phyloP scores from a whole-genome alignment of 2,113 vertebrate species.

The Tupaia chinensis region DNA sequence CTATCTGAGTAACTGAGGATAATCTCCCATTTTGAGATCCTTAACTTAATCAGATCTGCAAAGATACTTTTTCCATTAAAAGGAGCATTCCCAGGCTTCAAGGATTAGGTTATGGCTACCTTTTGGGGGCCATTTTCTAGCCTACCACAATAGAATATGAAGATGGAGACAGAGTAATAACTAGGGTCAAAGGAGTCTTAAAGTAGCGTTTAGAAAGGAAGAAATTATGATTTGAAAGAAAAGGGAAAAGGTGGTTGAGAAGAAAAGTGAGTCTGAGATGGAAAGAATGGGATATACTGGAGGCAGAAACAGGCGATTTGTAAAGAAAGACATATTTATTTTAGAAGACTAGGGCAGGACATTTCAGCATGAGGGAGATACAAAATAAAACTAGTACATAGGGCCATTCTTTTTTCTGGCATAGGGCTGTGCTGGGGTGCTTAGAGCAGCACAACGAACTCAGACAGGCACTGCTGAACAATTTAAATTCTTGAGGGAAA shows the following conservation, averaged over 20 bases:
- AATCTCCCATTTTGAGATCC: not conserved
- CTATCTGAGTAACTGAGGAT: not conserved
- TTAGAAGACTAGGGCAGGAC: not conserved
- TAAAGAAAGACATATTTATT: not conserved
- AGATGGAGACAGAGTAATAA: not conserved
- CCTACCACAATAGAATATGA: not conserved
- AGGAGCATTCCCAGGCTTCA: not conserved
- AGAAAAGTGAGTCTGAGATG: not conserved
- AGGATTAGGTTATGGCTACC: not conserved
- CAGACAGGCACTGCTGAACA: not conserved
- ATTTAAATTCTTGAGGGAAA: slow-evolving; percentile 5
- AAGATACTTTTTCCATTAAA: not conserved
- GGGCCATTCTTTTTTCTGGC: not conserved
- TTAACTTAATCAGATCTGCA: not conserved
- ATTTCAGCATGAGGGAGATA: not conserved
- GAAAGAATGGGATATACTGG: not conserved
- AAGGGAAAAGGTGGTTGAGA: not conserved
- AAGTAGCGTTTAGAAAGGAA: not conserved
- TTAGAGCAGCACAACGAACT: not conserved
- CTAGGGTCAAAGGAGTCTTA: not conserved
- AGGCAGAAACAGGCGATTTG: not conserved
- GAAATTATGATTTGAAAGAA: not conserved
- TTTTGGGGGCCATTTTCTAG: not conserved
- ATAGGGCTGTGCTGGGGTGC: not conserved
- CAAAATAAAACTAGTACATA: not conserved